Evolutionary conservation across 2,797 vertebrate species (phyloP), one percentile per base, ranked within the genome.

Genomic region (Decapterus maruadsi): DNA sequence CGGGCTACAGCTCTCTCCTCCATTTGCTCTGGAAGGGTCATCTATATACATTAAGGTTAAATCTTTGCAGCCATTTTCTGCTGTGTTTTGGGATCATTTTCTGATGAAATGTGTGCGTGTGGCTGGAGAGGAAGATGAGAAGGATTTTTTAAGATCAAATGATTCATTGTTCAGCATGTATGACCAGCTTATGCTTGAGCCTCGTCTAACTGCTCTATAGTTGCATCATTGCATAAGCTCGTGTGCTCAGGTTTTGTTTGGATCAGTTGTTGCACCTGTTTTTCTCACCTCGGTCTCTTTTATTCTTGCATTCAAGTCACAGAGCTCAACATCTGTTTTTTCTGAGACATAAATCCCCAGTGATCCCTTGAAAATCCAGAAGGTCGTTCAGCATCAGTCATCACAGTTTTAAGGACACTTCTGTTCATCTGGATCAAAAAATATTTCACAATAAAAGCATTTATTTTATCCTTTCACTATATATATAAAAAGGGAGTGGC

Each of bases 21-120:
- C 78, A 77, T 85, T 83, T 48, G 57, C 67, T 17, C 46, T 19
- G 13, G 43, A 67, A 78, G 65, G 70, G 60, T 80, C 73, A 72
- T 79, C 72, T 65, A 53, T 78, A 82, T 45, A 68, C 71, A 79
- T 78, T 80, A 76, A 56, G 76, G 79, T 82, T 68, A 66, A 73
- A 77, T 68, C 64, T 67, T 55, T 40, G 46, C 50, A 67, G 64
- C 40, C 45, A 26, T 72, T 77, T 71, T 69, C 29, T 45, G 43
- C 4, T 68, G n/a, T 56, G 67, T 53, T 80, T 57, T n/a, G 19
- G 34, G 69, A 48, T 83, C 42, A 69, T 72, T 59, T 46, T 22
- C 54, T 65, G 14, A 20, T 4, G 22, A 65, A 62, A 38, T 7
- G 19, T 31, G 45, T 72, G 5, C 46, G 43, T 14, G 48, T 38